These are phyloP conservation scores for Scolopax bukidnonensis DNA, from an alignment of 2,797 vertebrate species.

Conservation along the genomic window DNA sequence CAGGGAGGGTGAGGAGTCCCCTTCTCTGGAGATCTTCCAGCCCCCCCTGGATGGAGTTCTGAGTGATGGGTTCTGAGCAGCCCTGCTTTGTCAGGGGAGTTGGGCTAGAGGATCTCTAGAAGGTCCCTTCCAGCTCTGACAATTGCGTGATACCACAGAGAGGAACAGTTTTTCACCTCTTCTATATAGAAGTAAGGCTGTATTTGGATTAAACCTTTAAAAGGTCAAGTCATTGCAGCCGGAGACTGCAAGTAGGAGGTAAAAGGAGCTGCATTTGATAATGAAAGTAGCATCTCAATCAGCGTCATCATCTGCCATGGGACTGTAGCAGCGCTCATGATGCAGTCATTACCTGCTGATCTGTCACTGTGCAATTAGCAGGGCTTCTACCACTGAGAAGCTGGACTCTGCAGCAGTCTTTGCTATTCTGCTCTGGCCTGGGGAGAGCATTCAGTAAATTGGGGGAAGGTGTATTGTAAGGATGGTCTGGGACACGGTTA, in stretches of 20 bases:
- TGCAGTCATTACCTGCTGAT: not conserved
- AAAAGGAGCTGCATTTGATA: not conserved
- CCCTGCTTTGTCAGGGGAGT: too few relatives aligned
- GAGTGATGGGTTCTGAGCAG: too few relatives aligned
- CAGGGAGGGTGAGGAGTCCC: too few relatives aligned
- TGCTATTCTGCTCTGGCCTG: not conserved
- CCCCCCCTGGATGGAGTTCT: too few relatives aligned
- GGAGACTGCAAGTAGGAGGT: not conserved
- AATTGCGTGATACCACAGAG: not conserved
- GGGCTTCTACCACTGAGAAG: not conserved
- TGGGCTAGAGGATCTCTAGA: too few relatives aligned
- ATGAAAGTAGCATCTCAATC: not conserved
- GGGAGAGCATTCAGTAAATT: too few relatives aligned
- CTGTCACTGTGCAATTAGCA: not conserved
- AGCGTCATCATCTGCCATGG: rapidly evolving
- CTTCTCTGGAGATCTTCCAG: too few relatives aligned
- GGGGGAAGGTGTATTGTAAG: rapidly evolving
- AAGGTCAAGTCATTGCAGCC: not conserved
- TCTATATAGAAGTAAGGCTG: not conserved
- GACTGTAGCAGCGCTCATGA: not conserved
- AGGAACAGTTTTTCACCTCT: not conserved
- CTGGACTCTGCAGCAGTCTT: not conserved
- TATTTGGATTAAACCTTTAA: not conserved
- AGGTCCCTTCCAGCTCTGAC: too few relatives aligned
- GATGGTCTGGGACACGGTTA: rapidly evolving